These are phyloP conservation scores for Oreotrochilus melanogaster DNA, from an alignment of 2,113 vertebrate genomes.

Conservation along the genomic window DNA sequence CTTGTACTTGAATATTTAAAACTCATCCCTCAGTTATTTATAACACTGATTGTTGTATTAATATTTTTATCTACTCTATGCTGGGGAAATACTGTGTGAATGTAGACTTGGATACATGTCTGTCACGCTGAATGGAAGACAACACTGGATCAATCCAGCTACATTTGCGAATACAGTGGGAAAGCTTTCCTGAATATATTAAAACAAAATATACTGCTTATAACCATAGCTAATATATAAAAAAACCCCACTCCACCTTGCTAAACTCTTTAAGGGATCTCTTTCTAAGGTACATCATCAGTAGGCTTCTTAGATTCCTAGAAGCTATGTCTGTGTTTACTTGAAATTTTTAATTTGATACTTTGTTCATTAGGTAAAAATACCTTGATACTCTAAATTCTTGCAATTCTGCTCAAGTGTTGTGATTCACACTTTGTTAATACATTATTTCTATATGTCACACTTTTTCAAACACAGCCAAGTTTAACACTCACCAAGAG, in stretches of 20 bases:
- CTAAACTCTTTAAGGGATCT: background rate
- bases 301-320: background rate
- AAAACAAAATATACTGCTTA: background rate
- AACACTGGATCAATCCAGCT: background rate
- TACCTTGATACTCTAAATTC: background rate
- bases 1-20: background rate
- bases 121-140: background rate
- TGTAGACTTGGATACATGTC: background rate
- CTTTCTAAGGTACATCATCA: background rate
- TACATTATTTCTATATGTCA: background rate
- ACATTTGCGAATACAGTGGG: background rate
- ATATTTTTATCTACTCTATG: background rate
- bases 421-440: background rate
- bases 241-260: no score
- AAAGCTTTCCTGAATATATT: background rate
- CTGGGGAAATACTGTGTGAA: background rate
- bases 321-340: background rate
- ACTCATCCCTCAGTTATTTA: background rate
- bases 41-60: background rate
- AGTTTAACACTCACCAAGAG: background rate
- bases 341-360: background rate
- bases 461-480: background rate
- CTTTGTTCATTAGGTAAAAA: background rate
- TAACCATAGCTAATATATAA: background rate
- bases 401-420: background rate